These are phyloP conservation scores for Cantharis nigra DNA, from an alignment of 2,888 invertebrate genomes.

Conservation along the genomic window DNA sequence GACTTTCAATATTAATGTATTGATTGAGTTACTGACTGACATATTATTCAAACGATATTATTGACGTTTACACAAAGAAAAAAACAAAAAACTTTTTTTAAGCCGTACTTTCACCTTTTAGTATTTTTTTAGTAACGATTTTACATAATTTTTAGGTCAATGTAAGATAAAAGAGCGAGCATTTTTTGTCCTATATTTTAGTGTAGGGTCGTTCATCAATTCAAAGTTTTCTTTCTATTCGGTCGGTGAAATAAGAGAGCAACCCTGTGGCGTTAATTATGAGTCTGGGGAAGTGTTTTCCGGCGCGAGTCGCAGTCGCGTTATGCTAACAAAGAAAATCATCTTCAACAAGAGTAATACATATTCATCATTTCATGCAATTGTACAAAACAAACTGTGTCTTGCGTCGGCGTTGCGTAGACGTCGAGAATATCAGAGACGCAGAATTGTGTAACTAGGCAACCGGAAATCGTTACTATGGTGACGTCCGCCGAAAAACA, in stretches of 20 bases:
- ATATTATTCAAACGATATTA: not conserved
- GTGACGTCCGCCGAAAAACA: slow-evolving; percentile 55
- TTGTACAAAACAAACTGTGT: slow-evolving; percentile 50
- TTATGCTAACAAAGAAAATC: slow-evolving; percentile 45
- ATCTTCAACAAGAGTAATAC: slow-evolving; percentile 47
- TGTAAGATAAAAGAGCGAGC: slow-evolving; percentile 9
- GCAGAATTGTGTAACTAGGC: slow-evolving; percentile 50
- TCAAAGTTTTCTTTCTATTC: slow-evolving; percentile 37
- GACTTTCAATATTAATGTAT: not conserved
- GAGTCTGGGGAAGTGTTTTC: slow-evolving; percentile 29
- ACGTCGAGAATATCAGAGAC: slow-evolving; percentile 37
- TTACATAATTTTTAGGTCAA: slow-evolving; percentile 21
- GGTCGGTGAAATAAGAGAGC: slow-evolving; percentile 34
- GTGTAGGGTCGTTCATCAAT: slow-evolving; percentile 33
- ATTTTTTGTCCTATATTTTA: slow-evolving; percentile 34
- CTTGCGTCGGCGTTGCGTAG: slow-evolving; percentile 47
- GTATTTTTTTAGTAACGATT: slow-evolving; percentile 8
- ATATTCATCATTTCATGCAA: slow-evolving; percentile 50
- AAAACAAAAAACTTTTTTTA: not conserved
- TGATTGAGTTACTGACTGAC: not conserved
- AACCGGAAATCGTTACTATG: slow-evolving; percentile 54
- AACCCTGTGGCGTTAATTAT: slow-evolving; percentile 31
- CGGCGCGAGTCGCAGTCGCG: slow-evolving; percentile 37
- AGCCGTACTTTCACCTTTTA: not conserved
- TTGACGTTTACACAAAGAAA: not conserved